Evolutionary conservation across 2,113 vertebrate species (phyloP), one percentile per base, ranked within the genome.

Genomic region (Saccopteryx leptura): DNA sequence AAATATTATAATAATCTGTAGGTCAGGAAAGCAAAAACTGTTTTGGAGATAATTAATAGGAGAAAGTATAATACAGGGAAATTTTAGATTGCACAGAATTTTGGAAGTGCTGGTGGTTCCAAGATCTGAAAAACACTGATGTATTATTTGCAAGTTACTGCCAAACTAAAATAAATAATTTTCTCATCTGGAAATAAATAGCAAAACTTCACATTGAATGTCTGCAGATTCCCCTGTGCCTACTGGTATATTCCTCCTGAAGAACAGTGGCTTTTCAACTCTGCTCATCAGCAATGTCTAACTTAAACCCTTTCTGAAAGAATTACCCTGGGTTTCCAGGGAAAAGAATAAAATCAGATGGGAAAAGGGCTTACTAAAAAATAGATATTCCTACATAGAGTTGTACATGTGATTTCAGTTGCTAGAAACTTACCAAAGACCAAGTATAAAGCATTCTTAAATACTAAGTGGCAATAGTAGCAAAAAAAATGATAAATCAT

Each of bases 401-500:
- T 69, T 46, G 1, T 26, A 12, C 26, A 39, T 1, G 11, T 9
- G 23, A 56, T 76, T 91, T 63, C 5, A 28, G 1, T 83, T 86
- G 10, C n/a, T 61, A 48, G 5, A 74, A 74, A 83, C 0, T 19
- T 72, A 76, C 21, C 19, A 72, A 95, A 68, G 24, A 56, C 56
- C 23, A 65, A 75, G 1, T 68, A 17, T 10, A 19, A 72, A 65
- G 56, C 54, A 94, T 46, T 88, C 28, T 89, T 79, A 65, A 65
- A 61, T 46, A 2, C 19, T 76, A 75, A 21, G 4, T 71, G 33
- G 5, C 8, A 50, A 0, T 17, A 39, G 7, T 1, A 4, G 1
- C 66, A 11, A 90, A 63, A 80, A 79, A 81, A 79, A 81, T 33
- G 66, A 31, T 58, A 68, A 88, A 80, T n/a, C 19, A 84, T 61